Evolutionary conservation across 2,888 invertebrate species (phyloP), one percentile per base, ranked within the genome.

Genomic region (Nyleta sp.): DNA sequence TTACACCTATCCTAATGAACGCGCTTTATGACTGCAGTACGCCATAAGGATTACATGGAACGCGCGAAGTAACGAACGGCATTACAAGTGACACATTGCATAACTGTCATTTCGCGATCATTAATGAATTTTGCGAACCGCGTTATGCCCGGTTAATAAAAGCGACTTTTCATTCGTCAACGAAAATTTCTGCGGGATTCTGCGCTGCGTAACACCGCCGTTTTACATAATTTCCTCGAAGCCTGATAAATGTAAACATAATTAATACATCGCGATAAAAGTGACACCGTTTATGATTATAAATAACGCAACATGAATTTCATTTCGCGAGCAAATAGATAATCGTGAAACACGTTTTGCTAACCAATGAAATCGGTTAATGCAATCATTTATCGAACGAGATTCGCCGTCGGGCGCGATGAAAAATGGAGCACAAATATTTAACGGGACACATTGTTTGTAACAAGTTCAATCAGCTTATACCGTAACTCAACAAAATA

Each of bases 1-100:
- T 68, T 68, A 74, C 53, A 38, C 70, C 33, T 50, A 31, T 42
- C 20, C 62, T 64, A 77, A 77, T 70, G 71, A 71, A 59, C 52
- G 20, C 46, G 52, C 48, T 77, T 77, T 71, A 65, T 65, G 71
- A 76, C 42, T 48, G 33, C 55, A 18, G 40, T 72, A 57, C 22
- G 20, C 48, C n/a, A 57, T 64, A 72, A 72, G 72, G 64, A 73
- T 73, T 73, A 65, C 44, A 13, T 28, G 46, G 17, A 72, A 40
- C 31, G 20, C 59, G 59, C 33, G 6, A 28, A 53, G 44, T 46
- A 53, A 62, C 71, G 13, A 71, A 52, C 50, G 15, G 18, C 35
- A 35, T 71, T 35, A 40, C 52, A 53, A 44, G 35, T 62, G 46
- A 55, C 20, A 28, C 50, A 33, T 53, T 72, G 18, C 62, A 24